These are phyloP conservation scores for Villa cingulata DNA, from an alignment of 2,888 invertebrate genomes.

Conservation along the genomic window DNA sequence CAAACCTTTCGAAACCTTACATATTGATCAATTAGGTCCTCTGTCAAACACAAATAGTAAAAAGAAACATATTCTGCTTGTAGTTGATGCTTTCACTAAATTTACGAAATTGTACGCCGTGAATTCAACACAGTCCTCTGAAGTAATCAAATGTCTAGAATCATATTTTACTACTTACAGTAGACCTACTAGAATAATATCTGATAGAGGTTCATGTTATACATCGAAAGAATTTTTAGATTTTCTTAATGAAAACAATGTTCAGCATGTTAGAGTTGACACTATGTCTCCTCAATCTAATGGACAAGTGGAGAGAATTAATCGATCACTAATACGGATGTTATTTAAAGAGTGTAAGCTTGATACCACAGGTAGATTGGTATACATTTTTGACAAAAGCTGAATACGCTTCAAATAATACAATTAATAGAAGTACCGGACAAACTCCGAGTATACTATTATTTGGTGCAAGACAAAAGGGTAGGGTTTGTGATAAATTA, in stretches of 20 bases:
- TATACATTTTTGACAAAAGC: slow-evolving; percentile 10
- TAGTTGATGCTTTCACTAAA: no score
- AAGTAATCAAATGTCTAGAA: no score
- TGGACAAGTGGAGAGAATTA: slow-evolving; percentile 5
- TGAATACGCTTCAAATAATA: slow-evolving; percentile 19
- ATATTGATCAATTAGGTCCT: no score
- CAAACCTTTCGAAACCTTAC: slow-evolving; percentile 29
- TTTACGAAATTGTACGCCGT: no score
- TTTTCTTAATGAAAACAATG: not conserved
- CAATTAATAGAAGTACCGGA: slow-evolving; percentile 16
- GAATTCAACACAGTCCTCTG: no score
- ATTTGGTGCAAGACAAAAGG: slow-evolving; percentile 19
- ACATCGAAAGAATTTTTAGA: no score
- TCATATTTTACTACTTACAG: no score
- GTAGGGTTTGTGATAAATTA: slow-evolving; percentile 13
- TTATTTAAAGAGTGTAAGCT: slow-evolving; percentile 6
- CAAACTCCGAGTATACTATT: slow-evolving; percentile 18
- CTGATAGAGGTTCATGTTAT: no score
- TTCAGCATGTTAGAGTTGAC: slow-evolving; percentile 7
- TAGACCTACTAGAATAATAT: no score
- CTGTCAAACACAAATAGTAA: slow-evolving; percentile 24
- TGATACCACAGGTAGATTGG: slow-evolving; percentile 3
- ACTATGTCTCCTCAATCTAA: slow-evolving; percentile 5
- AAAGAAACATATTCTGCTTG: slow-evolving; percentile 23
- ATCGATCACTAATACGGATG: not conserved